Percentiles rank a stretch among this genome's conserved stretches.
Evolutionary conservation across 2,888 invertebrate genomes (phyloP).

Genomic region (Smittia aterrima): DNA sequence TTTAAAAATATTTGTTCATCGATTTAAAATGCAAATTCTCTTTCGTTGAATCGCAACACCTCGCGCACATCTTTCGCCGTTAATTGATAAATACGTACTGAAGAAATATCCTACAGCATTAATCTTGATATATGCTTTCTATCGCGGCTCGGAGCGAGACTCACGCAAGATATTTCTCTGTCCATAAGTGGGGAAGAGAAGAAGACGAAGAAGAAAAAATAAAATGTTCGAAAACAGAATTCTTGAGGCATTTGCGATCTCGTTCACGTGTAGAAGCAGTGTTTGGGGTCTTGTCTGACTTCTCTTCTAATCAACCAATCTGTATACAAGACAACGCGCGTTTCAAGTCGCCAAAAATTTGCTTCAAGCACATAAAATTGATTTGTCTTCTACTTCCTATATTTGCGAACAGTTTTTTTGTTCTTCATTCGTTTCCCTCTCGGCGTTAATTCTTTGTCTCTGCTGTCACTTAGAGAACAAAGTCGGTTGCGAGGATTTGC

Average conservation of each 20-base stretch:
- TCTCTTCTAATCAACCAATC: conserved; percentile 32
- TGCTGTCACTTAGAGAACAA: background rate
- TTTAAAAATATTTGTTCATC: background rate
- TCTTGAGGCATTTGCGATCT: background rate
- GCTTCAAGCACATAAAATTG: background rate
- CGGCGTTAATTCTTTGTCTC: background rate
- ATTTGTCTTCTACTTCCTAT: conserved; percentile 20
- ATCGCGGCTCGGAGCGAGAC: background rate
- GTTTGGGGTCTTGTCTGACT: conserved; percentile 5
- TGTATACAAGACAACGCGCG: conserved; percentile 27
- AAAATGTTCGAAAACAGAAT: background rate
- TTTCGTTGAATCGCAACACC: too few relatives aligned
- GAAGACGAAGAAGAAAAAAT: background rate
- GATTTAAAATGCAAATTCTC: background rate
- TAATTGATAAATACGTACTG: conserved; percentile 23
- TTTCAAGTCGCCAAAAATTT: conserved; percentile 1
- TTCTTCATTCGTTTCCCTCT: background rate
- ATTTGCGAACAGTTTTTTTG: background rate
- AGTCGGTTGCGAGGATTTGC: background rate
- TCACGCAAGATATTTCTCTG: conserved; percentile 12
- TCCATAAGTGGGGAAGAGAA: conserved; percentile 26
- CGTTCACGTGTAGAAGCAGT: conserved; percentile 24
- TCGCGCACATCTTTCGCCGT: conserved; percentile 3
- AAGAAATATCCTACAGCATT: conserved; percentile 33
- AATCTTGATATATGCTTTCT: conserved; percentile 35